Percentiles rank a stretch among this genome's conserved stretches.
Evolutionary conservation across 2,888 invertebrate species (phyloP).

Genomic region (Pterostichus madidus): DNA sequence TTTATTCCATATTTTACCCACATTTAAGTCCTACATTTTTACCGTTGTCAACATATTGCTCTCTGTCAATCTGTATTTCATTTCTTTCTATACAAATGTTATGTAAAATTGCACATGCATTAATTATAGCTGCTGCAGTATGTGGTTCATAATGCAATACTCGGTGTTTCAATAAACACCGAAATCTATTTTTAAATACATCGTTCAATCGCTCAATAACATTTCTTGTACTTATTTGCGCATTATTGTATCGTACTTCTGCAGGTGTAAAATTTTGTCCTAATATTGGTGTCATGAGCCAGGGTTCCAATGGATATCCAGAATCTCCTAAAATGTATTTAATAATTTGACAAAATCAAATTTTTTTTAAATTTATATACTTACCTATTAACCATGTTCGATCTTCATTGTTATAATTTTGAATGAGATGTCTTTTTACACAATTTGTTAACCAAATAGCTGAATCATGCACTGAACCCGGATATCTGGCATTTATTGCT

Average conservation of each 20-base stretch:
- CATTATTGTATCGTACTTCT: conserved; percentile 68
- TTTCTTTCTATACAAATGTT: conserved; percentile 64
- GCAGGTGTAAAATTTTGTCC: conserved; percentile 59
- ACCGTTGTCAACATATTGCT: not conserved
- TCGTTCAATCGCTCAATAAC: conserved; percentile 70
- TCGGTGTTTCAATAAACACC: conserved; percentile 70
- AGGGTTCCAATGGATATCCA: conserved; percentile 70
- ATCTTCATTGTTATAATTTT: conserved; percentile 35
- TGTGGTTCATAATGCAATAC: conserved; percentile 70
- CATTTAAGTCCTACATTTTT: not conserved
- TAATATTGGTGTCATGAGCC: conserved; percentile 70
- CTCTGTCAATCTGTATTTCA: conserved; percentile 14
- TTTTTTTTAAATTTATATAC: not conserved
- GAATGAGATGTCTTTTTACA: not conserved
- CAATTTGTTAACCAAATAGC: conserved; percentile 70
- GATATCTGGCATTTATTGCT: conserved; percentile 70
- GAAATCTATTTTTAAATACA: conserved; percentile 70
- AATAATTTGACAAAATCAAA: conserved; percentile 13
- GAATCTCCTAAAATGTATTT: conserved; percentile 69
- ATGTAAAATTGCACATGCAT: conserved; percentile 70
- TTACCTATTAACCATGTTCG: conserved; percentile 11
- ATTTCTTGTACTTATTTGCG: conserved; percentile 68
- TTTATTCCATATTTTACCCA: not conserved
- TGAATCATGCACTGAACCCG: conserved; percentile 70
- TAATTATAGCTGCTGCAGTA: conserved; percentile 69